A percentile compares a stretch with the other conserved stretches of the same genome.
phyloP scores from a whole-genome alignment of 2,113 vertebrate genomes.

The Brachyhypopomus occidentalis region DNA sequence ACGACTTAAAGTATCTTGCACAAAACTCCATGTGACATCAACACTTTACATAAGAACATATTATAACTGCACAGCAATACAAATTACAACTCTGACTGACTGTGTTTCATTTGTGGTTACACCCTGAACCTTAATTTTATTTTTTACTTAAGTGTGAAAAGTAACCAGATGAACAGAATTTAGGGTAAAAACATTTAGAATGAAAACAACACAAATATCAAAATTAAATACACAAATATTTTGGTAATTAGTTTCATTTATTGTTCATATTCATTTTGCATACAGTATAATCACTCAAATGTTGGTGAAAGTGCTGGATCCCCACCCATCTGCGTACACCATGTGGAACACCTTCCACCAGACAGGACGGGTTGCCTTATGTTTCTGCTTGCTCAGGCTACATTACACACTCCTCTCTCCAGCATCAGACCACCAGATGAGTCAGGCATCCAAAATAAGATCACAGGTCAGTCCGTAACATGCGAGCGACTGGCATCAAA shows the following conservation, averaged over 20 bases:
- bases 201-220: neutral
- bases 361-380: slow-evolving; percentile 34
- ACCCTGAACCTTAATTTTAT: too few species aligned
- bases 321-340: slow-evolving; percentile 33
- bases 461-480: slow-evolving; percentile 53
- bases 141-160: too few species aligned
- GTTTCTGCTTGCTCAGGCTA: slow-evolving; percentile 37
- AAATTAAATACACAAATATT: slow-evolving; percentile 11
- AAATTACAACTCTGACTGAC: too few species aligned
- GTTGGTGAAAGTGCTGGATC: slow-evolving; percentile 68
- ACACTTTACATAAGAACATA: too few species aligned
- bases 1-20: too few species aligned
- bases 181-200: too few species aligned
- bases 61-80: too few species aligned
- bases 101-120: too few species aligned
- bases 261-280: slow-evolving; percentile 74
- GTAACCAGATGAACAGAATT: too few species aligned
- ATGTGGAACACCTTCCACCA: slow-evolving; percentile 34
- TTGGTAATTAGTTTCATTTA: slow-evolving; percentile 67
- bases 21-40: too few species aligned
- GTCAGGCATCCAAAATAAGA: slow-evolving; percentile 45
- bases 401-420: slow-evolving; percentile 36
- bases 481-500: slow-evolving; percentile 52
- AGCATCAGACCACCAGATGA: slow-evolving; percentile 42
- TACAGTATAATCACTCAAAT: slow-evolving; percentile 75